Evolutionary conservation across 2,888 invertebrate genomes (phyloP).

Genomic region (Parnassius apollo): DNA sequence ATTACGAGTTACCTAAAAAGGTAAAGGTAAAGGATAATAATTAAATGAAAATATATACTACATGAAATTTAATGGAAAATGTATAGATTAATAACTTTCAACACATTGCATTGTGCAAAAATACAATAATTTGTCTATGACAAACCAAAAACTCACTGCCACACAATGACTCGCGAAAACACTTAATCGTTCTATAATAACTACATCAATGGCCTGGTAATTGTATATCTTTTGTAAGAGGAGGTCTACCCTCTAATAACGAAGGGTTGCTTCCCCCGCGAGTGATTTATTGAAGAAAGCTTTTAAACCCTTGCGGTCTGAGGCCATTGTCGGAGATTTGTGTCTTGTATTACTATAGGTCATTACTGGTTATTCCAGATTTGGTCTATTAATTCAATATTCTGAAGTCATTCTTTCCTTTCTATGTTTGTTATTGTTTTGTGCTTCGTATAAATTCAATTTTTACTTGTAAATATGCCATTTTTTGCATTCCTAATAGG

Average conservation of each 20-base stretch:
- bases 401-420: conserved; percentile 31
- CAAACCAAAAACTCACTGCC: conserved; percentile 25
- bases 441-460: not conserved
- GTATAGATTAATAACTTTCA: too few relatives aligned
- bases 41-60: too few relatives aligned
- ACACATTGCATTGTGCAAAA: conserved; percentile 5
- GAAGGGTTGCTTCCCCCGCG: conserved; percentile 37
- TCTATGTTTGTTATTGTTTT: conserved; percentile 23
- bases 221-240: conserved; percentile 59
- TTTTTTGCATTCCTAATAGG: too few relatives aligned
- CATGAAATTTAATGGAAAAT: too few relatives aligned
- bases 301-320: conserved; percentile 75
- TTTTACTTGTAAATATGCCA: too few relatives aligned
- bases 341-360: conserved; percentile 51
- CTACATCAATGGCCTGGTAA: conserved; percentile 63
- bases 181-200: conserved; percentile 60
- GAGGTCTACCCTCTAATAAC: conserved; percentile 34
- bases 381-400: conserved; percentile 60
- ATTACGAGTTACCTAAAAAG: too few relatives aligned
- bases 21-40: too few relatives aligned
- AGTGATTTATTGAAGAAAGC: conserved; percentile 78
- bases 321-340: conserved; percentile 46
- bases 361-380: conserved; percentile 54
- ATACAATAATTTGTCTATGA: conserved; percentile 19
- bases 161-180: conserved; percentile 50